A percentile compares a stretch with the other conserved stretches of the same genome.
Conservation (phyloP, 2,888 invertebrate species). For the Agrochola litura region DNA sequence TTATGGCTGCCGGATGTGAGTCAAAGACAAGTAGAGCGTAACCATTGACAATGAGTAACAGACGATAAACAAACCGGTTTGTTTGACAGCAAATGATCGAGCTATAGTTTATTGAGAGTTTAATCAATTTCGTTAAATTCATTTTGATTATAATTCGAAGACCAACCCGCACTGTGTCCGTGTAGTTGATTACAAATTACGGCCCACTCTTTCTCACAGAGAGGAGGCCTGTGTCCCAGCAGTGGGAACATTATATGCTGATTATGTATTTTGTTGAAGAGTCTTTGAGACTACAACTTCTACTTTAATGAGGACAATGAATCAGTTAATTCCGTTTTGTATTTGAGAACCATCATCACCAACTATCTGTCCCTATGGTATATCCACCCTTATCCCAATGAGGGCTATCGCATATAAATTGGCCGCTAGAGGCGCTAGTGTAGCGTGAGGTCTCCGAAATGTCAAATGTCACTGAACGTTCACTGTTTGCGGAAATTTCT, state of each 20-base stretch:
- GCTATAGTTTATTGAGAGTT: constrained; percentile 9
- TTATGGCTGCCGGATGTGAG: constrained; percentile 50
- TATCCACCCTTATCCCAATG: not conserved
- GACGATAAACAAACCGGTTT: constrained; percentile 57
- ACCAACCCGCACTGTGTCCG: not conserved
- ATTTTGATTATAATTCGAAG: not conserved
- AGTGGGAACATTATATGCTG: not conserved
- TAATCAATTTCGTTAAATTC: constrained; percentile 31
- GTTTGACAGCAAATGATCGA: constrained; percentile 6
- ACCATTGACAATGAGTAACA: constrained; percentile 57
- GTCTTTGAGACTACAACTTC: not conserved
- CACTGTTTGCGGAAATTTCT: no score
- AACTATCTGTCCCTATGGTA: no score
- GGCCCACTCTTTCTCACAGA: no score
- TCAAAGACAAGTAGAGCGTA: constrained; percentile 60
- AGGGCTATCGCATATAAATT: no score
- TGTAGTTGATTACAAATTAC: not conserved
- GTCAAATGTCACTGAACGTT: no score
- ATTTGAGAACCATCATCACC: not conserved
- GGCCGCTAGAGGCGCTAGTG: no score
- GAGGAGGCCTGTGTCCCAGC: not conserved
- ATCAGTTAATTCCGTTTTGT: not conserved
- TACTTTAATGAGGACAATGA: not conserved
- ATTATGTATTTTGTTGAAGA: not conserved
- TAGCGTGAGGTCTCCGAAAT: no score